phyloP scores from a whole-genome alignment of 92 coral and sea anemone genomes.

The Epizoanthus rinbou region DNA sequence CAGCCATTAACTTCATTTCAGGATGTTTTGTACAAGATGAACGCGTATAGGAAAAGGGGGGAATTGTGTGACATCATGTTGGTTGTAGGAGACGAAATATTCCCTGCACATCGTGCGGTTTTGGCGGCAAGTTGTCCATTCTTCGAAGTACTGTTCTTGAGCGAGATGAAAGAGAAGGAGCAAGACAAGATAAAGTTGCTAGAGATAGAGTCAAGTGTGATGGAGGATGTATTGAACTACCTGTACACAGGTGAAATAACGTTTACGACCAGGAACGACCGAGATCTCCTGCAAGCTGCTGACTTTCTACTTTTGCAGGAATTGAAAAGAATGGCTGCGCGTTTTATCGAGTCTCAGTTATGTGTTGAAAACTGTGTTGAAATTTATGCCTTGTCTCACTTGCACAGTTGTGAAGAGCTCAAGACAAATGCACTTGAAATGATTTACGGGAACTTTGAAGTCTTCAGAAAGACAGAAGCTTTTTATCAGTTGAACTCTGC shows the following conservation, averaged over 20 bases:
- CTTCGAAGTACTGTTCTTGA: conserved; percentile 16
- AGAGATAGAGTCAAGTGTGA: neutral
- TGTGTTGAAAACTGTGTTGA: conserved; percentile 2
- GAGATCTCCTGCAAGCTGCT: conserved; percentile 9
- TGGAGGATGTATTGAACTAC: neutral
- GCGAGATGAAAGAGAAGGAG: conserved; percentile 13
- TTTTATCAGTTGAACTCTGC: neutral
- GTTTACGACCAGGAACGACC: neutral
- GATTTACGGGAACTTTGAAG: neutral
- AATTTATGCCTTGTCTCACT: neutral
- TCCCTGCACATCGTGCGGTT: conserved; percentile 12
- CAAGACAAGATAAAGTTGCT: conserved; percentile 4
- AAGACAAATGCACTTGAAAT: conserved; percentile 8
- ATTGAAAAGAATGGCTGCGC: conserved; percentile 26
- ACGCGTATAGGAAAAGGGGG: neutral
- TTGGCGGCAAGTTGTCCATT: conserved; percentile 1
- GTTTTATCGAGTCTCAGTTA: conserved; percentile 13
- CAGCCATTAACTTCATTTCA: neutral
- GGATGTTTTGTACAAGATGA: conserved; percentile 3
- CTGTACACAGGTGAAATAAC: conserved; percentile 19
- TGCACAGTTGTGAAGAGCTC: conserved; percentile 13
- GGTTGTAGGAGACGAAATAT: neutral
- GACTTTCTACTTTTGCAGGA: conserved; percentile 9
- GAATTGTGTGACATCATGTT: conserved; percentile 12
- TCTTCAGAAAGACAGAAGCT: neutral